phyloP scores from a whole-genome alignment of 2,888 invertebrate species.

The Nebria salina region DNA sequence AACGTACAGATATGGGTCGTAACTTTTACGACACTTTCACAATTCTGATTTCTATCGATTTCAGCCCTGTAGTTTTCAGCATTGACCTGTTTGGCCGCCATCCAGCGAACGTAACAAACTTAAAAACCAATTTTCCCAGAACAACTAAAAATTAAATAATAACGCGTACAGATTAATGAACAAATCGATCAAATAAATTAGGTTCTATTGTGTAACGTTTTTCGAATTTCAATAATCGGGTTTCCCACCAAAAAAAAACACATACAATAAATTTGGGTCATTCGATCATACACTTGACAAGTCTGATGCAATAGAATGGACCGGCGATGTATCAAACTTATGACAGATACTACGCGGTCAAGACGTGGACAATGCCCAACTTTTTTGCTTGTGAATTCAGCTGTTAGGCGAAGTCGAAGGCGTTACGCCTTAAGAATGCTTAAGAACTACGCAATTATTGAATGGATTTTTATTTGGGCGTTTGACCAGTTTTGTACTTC shows the following conservation, averaged over 20 bases:
- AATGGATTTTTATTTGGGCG: no score
- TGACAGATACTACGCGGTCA: slow-evolving; percentile 29
- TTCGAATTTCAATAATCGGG: slow-evolving; percentile 14
- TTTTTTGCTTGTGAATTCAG: not conserved
- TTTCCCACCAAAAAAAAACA: slow-evolving; percentile 19
- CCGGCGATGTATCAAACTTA: slow-evolving; percentile 25
- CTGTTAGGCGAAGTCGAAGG: slow-evolving; percentile 25
- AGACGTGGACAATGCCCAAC: slow-evolving; percentile 21
- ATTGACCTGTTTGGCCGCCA: not conserved
- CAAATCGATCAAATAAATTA: slow-evolving; percentile 18
- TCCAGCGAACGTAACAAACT: not conserved
- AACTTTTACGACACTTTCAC: no score
- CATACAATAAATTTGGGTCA: not conserved
- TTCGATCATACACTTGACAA: slow-evolving; percentile 36
- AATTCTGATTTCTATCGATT: no score
- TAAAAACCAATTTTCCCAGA: not conserved
- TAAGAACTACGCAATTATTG: no score
- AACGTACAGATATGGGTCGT: no score
- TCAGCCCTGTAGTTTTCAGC: not conserved
- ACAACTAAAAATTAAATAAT: not conserved
- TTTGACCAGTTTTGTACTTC: no score
- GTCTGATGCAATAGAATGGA: slow-evolving; percentile 29
- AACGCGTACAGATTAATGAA: slow-evolving; percentile 3
- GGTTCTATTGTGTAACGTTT: slow-evolving; percentile 9
- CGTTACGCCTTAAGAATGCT: slow-evolving; percentile 12